phyloP scores from a whole-genome alignment of 2,113 vertebrate species.

The Mastomys coucha region DNA sequence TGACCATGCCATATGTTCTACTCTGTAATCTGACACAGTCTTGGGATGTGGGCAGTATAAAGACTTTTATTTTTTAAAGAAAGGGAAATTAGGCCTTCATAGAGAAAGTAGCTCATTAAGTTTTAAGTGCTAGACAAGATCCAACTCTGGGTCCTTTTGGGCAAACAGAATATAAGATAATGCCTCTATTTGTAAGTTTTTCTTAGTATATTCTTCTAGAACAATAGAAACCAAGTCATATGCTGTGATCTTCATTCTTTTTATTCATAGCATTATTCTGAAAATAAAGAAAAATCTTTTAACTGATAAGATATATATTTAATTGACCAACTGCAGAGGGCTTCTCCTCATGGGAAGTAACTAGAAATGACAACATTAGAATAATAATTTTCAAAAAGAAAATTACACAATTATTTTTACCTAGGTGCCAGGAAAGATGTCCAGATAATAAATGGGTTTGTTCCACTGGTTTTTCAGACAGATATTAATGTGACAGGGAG shows the following conservation, averaged over 20 bases:
- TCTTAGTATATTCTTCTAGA: not conserved
- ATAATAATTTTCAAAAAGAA: constrained; percentile 41
- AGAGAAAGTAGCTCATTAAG: not conserved
- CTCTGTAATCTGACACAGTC: not conserved
- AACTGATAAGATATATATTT: not conserved
- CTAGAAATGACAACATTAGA: not conserved
- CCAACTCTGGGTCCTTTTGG: not conserved
- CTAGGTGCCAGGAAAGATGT: not conserved
- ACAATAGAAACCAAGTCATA: not conserved
- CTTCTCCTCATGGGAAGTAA: not conserved
- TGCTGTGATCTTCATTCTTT: not conserved
- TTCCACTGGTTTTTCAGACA: constrained; percentile 21
- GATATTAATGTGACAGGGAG: constrained; percentile 23
- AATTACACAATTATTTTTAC: constrained; percentile 57
- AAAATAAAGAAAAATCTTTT: constrained; percentile 24
- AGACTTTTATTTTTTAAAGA: not conserved
- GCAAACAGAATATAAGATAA: not conserved
- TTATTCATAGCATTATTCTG: not conserved
- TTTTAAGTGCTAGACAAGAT: not conserved
- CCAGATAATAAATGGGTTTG: constrained; percentile 61
- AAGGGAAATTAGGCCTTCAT: not conserved
- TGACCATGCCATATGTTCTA: not conserved
- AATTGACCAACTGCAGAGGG: not conserved
- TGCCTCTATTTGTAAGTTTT: not conserved
- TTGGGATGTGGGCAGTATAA: not conserved